A percentile compares a stretch with the other conserved stretches of the same genome.
phyloP scores from a whole-genome alignment of 1,140 invertebrate species.

The Brachionus koreanus region DNA sequence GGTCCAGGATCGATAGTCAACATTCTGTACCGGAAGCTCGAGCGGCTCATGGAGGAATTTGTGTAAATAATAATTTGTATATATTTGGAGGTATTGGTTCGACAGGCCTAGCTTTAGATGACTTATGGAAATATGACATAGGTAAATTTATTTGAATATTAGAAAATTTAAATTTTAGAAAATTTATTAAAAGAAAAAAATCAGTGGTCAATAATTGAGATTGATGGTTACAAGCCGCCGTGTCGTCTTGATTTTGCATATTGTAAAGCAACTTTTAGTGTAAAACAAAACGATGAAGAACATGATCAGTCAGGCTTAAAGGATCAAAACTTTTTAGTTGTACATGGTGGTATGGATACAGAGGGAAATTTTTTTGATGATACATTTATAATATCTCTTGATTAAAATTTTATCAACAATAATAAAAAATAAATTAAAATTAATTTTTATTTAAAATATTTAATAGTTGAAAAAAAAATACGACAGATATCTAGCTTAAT shows the following conservation, averaged over 20 bases:
- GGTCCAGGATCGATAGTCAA: slow-evolving; percentile 51
- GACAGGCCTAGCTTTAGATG: slow-evolving; percentile 54
- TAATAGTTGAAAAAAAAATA: too few relatives aligned
- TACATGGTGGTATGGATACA: slow-evolving; percentile 58
- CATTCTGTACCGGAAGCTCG: slow-evolving; percentile 47
- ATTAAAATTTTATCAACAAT: not conserved
- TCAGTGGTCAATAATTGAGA: slow-evolving; percentile 52
- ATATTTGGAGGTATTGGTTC: slow-evolving; percentile 58
- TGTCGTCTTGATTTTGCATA: slow-evolving; percentile 54
- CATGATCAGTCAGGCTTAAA: not conserved
- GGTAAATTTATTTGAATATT: slow-evolving; percentile 46
- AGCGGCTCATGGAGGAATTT: slow-evolving; percentile 53
- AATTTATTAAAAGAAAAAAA: slow-evolving; percentile 48
- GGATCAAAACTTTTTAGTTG: slow-evolving; percentile 46
- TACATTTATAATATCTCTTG: slow-evolving; percentile 48
- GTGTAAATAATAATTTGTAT: slow-evolving; percentile 50
- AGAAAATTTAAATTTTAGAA: not conserved
- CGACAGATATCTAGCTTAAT: too few relatives aligned
- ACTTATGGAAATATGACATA: slow-evolving; percentile 54
- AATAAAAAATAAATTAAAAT: not conserved
- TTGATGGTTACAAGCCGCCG: slow-evolving; percentile 54
- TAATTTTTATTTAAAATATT: not conserved
- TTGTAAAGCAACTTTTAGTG: slow-evolving; percentile 48
- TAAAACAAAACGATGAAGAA: not conserved
- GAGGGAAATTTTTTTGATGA: slow-evolving; percentile 58